Evolutionary conservation across 2,113 vertebrate species (phyloP).

Genomic region (Abramis brama): DNA sequence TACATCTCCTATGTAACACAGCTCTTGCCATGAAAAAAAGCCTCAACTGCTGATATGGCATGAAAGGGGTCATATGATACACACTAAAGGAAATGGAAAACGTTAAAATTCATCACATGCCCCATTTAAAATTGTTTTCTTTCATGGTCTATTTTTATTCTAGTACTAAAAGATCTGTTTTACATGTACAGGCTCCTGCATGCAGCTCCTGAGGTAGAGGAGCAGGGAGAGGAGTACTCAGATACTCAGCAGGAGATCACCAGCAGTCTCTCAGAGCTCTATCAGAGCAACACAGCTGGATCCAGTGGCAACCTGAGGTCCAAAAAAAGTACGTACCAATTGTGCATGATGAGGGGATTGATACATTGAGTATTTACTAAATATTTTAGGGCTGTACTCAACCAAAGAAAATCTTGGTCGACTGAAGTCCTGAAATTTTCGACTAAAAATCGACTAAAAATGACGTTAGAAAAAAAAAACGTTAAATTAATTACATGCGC

Average conservation of each 20-base stretch:
- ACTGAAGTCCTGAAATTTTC: too few species aligned
- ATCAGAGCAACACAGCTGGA: conserved; percentile 77
- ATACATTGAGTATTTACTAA: not conserved
- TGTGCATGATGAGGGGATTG: not conserved
- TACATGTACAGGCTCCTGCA: conserved; percentile 79
- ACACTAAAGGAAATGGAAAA: too few species aligned
- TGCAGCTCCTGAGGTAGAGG: conserved; percentile 69
- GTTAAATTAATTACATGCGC: too few species aligned
- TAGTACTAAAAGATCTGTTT: not conserved
- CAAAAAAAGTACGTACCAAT: conserved; percentile 81
- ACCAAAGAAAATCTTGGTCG: too few species aligned
- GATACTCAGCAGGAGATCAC: conserved; percentile 78
- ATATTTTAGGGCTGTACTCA: too few species aligned
- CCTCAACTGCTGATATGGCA: not conserved
- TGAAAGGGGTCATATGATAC: not conserved
- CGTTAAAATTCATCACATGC: too few species aligned
- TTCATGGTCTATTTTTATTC: not conserved
- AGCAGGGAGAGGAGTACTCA: conserved; percentile 58
- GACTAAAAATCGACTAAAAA: too few species aligned
- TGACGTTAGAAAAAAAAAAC: too few species aligned
- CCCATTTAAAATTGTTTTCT: not conserved
- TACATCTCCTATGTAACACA: not conserved
- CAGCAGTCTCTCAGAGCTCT: conserved; percentile 81
- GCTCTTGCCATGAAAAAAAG: not conserved
- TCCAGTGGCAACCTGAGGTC: conserved; percentile 65